Evolutionary conservation across 2,888 invertebrate species (phyloP).

Genomic region (Saturnia pavonia): DNA sequence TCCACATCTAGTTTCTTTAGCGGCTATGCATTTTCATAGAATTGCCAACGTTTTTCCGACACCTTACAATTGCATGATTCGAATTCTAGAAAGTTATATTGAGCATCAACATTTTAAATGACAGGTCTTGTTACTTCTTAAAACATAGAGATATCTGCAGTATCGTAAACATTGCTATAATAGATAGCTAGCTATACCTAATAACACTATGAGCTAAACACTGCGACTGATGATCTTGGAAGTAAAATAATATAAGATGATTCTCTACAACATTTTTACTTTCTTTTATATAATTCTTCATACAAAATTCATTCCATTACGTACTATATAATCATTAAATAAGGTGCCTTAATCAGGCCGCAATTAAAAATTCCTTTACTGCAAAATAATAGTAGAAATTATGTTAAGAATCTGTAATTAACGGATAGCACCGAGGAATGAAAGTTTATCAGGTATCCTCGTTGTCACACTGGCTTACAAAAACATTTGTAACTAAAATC

Average conservation of each 20-base stretch:
- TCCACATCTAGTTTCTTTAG: constrained; percentile 73
- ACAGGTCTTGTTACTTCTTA: constrained; percentile 26
- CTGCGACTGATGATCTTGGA: background rate
- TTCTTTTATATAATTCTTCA: background rate
- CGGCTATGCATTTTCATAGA: constrained; percentile 77
- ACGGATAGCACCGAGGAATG: background rate
- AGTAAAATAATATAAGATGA: background rate
- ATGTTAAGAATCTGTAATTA: background rate
- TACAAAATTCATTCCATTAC: background rate
- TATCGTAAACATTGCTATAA: constrained; percentile 13
- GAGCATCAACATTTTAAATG: constrained; percentile 51
- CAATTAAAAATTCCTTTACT: background rate
- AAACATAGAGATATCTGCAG: constrained; percentile 7
- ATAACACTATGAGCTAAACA: background rate
- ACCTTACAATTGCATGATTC: constrained; percentile 78
- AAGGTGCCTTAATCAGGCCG: no score
- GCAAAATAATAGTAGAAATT: background rate
- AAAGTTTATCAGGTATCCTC: background rate
- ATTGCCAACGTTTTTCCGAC: constrained; percentile 78
- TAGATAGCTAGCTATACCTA: background rate
- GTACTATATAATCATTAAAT: background rate
- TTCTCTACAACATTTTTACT: background rate
- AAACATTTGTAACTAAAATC: background rate
- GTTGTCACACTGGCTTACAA: background rate
- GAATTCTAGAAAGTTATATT: constrained; percentile 78